phyloP scores from a whole-genome alignment of 1,140 invertebrate genomes.

The Trialeurodes vaporariorum region DNA sequence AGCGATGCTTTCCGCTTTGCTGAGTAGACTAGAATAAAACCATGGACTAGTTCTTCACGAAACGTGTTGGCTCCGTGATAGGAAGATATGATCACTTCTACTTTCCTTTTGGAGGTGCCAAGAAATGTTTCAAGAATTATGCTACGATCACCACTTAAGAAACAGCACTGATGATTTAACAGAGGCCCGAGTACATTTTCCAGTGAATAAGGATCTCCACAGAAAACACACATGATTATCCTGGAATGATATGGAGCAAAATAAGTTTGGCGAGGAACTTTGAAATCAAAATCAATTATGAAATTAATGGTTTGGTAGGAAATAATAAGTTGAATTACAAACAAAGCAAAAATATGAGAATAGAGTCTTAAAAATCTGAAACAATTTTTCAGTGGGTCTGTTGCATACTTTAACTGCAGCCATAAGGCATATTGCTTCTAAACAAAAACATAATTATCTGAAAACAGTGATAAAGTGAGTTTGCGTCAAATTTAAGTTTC shows the following conservation, averaged over 20 bases:
- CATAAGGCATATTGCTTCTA: no score
- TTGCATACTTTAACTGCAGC: no score
- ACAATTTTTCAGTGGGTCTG: no score
- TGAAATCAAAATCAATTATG: constrained; percentile 1
- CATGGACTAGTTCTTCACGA: constrained; percentile 85
- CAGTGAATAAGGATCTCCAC: constrained; percentile 85
- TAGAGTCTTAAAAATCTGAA: no score
- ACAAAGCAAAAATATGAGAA: constrained; percentile 1
- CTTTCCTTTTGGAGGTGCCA: constrained; percentile 74
- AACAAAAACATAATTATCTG: no score
- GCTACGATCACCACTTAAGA: constrained; percentile 72
- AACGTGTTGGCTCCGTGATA: constrained; percentile 90
- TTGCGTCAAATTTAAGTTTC: no score
- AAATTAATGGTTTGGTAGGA: neutral
- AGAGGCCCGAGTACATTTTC: constrained; percentile 82
- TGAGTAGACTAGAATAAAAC: constrained; percentile 91
- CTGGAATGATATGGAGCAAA: constrained; percentile 42
- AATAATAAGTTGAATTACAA: neutral
- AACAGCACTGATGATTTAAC: constrained; percentile 74
- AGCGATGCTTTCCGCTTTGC: constrained; percentile 89
- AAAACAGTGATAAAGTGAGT: no score
- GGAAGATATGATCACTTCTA: constrained; percentile 88
- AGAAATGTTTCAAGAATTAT: constrained; percentile 84
- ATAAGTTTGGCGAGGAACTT: constrained; percentile 4
- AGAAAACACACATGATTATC: constrained; percentile 95